Conservation (phyloP, 2,113 vertebrate species). For the human region DNA sequence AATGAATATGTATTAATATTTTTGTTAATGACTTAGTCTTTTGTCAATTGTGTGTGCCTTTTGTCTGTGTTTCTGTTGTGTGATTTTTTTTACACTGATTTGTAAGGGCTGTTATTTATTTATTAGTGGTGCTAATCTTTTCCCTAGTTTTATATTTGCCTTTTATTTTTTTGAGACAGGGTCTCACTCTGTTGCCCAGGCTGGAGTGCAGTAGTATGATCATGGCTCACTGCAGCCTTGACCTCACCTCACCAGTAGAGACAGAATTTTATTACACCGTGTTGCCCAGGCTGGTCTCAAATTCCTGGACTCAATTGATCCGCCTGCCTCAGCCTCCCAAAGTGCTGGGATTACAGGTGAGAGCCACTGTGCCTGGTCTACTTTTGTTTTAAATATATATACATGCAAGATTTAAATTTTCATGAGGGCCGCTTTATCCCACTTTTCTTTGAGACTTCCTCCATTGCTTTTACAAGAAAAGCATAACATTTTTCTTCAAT, state of each 20-base stretch:
- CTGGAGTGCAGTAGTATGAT: too few species aligned
- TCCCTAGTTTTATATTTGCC: neutral
- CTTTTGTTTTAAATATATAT: neutral
- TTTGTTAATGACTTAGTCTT: neutral
- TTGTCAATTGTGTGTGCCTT: neutral
- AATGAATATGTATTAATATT: neutral
- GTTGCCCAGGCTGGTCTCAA: too few species aligned
- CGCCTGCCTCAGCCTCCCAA: too few species aligned
- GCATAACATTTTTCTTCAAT: neutral
- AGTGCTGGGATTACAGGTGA: too few species aligned
- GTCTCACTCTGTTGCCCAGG: too few species aligned
- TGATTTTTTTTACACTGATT: neutral
- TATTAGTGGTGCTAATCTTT: neutral
- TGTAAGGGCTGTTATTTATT: neutral
- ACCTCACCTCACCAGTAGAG: too few species aligned
- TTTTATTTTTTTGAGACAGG: neutral
- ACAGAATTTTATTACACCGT: too few species aligned
- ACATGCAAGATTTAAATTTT: neutral
- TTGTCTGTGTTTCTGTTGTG: neutral
- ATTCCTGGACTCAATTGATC: too few species aligned
- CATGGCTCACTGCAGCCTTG: too few species aligned
- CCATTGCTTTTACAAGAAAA: constrained; percentile 3
- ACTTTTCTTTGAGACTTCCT: neutral
- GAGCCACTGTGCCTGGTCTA: neutral
- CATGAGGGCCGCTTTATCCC: neutral